Base-by-base conservation (phyloP, 2,888 invertebrate genomes). In the Hydropsyche betteni region DNA sequence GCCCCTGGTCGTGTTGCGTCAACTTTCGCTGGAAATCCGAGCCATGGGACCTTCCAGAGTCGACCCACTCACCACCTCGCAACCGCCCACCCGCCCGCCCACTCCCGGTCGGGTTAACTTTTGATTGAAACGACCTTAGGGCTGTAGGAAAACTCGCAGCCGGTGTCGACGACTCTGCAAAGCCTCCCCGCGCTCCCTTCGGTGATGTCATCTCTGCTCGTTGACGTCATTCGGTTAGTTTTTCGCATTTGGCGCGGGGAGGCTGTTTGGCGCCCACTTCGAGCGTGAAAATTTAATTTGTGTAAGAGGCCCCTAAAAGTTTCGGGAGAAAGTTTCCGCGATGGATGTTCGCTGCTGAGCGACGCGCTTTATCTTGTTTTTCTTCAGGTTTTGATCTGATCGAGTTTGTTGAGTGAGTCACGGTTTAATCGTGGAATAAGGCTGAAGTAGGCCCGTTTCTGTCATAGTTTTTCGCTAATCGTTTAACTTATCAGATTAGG, bases 201-300 rank as follows among this genome's bases (percentile, higher is more conserved):
- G 52, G 50, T 72, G 24, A 44, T 44, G 44, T 44, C 44, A 44
- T 44, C 44, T 34, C 69, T 8, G 73, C 33, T 52, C 36, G 68
- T 52, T 82, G 81, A 80, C 79, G 80, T 80, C 80, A 79, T 79
- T 77, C 79, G 77, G 72, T 53, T 76, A n/a, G 72, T 53, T 68
- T 72, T 69, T 69, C 34, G 4, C 4, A 34, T 64, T 64, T 36
- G 12, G 12, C 36, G 8, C 51, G 51, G 10, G 36, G 36, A 64
- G 44, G 44, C 44, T 44, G 64, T 64, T 64, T 36, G 24, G 33
- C 64, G 64, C 34, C 12, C 34, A 4, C 36, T 64, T 64, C 64
- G 6, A 34, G 64, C 64, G 64, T 64, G 64, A 64, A 64, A 64
- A 64, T 64, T 64, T 64, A 64, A 64, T 64, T 64, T 64, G 36